phyloP scores from a whole-genome alignment of 2,888 invertebrate genomes.

The Glyphotaelius pellucidus region DNA sequence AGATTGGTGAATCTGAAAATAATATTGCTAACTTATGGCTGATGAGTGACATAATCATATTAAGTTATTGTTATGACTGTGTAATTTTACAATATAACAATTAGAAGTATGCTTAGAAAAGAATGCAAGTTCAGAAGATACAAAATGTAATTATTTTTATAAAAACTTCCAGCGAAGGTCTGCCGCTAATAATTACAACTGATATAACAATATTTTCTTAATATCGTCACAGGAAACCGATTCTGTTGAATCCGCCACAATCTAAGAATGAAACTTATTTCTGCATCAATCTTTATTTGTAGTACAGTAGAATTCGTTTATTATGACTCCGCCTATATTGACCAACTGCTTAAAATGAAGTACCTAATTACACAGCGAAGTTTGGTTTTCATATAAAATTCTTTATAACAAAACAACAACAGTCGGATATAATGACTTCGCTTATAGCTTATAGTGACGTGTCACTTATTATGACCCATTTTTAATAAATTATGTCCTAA shows the following conservation, averaged over 20 bases:
- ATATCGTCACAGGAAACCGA: background rate
- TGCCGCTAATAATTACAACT: no score
- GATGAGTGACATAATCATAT: background rate
- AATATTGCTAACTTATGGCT: background rate
- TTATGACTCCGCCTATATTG: no score
- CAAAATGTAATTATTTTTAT: background rate
- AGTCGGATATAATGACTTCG: no score
- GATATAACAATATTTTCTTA: background rate
- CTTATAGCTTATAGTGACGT: no score
- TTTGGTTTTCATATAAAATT: no score
- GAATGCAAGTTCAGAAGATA: background rate
- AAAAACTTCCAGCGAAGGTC: no score
- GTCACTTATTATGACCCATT: no score
- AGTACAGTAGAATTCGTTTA: no score
- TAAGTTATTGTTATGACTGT: background rate
- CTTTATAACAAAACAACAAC: no score
- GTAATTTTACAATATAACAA: background rate
- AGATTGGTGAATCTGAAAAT: background rate
- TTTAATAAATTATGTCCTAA: no score
- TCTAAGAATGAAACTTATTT: background rate
- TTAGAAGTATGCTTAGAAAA: background rate
- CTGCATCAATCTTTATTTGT: background rate
- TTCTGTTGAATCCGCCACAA: background rate
- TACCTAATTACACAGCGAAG: no score
- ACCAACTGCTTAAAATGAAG: no score